Evolutionary conservation across 2,797 vertebrate species (phyloP), one percentile per base, ranked within the genome.

Genomic region (Botia kubotai): DNA sequence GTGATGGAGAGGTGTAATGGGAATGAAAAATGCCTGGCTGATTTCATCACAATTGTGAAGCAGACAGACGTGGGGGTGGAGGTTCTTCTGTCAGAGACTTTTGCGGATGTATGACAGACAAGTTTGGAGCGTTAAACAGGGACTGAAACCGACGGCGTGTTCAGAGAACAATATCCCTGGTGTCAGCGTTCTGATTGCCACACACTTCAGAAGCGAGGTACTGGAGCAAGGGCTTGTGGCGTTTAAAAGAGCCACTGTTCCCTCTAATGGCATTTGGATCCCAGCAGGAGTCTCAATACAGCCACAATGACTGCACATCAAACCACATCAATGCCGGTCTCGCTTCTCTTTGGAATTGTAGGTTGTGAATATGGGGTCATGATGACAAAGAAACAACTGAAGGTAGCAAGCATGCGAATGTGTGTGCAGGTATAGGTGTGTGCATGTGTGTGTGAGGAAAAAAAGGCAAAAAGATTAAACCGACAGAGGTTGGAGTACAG

Each of bases 221-320:
- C 76, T 75, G 79, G 80, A 84, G 83, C 77, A 70, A 81, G 55
- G 73, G 81, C 43, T 80, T 55, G 87, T 60, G 81, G 79, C 67
- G 46, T 87, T 90, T 87, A 90, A 91, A 88, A 79, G 69, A 91
- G 88, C 83, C 74, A 82, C 87, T 89, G 88, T 89, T 84, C 83
- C 85, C 84, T 89, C 67, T 89, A 91, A 91, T 89, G 73, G 83
- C 85, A 82, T 90, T 89, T 87, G 85, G 89, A 82, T 87, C 88
- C 84, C 86, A 88, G 84, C 85, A 85, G 89, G 85, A 92, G 84
- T 84, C 82, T 80, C 88, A 84, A 87, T 80, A 85, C 78, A 89
- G 82, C 67, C 76, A 86, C 86, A 90, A 87, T 87, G 84, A 91
- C 83, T 82, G 50, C 85, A 88, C 82, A 92, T 90, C 84, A 90